Base-by-base conservation (phyloP, 2,888 invertebrate species). In the Eupithecia vulgata region DNA sequence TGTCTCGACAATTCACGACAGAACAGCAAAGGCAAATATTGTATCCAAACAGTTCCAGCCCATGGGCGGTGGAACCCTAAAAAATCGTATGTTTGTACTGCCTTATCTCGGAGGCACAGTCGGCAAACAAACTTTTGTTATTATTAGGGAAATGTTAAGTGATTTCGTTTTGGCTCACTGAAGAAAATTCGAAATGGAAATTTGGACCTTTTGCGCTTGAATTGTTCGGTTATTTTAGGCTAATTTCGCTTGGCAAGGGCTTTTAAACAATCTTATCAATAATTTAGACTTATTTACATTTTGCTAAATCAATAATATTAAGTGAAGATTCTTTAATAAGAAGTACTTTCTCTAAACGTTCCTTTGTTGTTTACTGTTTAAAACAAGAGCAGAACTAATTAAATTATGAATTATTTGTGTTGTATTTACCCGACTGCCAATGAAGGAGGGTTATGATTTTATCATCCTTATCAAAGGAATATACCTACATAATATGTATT, bases 111-210 rank as follows among this genome's bases (percentile, higher is more conserved):
- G 74, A 65, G 75, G 70, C 74, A 71, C 81, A 81, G 81, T 77
- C 76, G 71, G 75, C 78, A 80, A 81, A 79, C 79, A 80, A 72
- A 77, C 76, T 80, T 80, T 77, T 80, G 78, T 80, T 79, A 79
- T 78, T 79, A 80, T 79, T 80, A 79, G 76, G 77, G 78, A 79
- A 78, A 79, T 79, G 77, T 71, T 76, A 79, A 79, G 79, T 78
- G 78, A 79, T 79, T 78, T 77, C 77, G 71, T 76, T 79, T 78
- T 77, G 71, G 76, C 74, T 76, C 71, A 62, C 48, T 71, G 67
- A 67, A 74, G 70, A 67, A 70, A 73, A 70, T 64, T 64, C 62
- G 17, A 48, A 75, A 75, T 75, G 75, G 64, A 75, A 70, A 74
- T 74, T 74, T 34, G 71, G 62, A 69, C 67, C 65, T 69, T 71